Conservation (phyloP, 1,140 invertebrate species). For the Orussus abietinus region DNA sequence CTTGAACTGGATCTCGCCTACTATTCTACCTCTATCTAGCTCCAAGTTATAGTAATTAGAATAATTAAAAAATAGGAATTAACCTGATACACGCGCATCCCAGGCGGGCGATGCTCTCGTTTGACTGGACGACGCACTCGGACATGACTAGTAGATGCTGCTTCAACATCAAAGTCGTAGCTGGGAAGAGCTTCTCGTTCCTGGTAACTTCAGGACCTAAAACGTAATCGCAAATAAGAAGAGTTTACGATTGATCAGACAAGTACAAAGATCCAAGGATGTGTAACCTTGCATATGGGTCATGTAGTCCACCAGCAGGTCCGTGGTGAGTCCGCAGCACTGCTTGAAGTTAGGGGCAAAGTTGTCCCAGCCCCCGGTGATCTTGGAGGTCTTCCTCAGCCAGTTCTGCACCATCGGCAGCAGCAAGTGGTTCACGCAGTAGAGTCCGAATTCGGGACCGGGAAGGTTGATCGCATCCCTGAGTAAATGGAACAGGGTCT, state of each 20-base stretch:
- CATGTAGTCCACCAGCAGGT: conserved; percentile 84
- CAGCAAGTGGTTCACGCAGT: conserved; percentile 85
- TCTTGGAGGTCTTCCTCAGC: conserved; percentile 68
- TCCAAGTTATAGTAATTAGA: too few relatives aligned
- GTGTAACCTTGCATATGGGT: conserved; percentile 55
- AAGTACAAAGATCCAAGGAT: conserved; percentile 1
- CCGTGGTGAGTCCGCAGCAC: conserved; percentile 85
- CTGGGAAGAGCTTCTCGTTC: conserved; percentile 43
- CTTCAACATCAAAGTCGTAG: conserved; percentile 77
- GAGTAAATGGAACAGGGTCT: conserved; percentile 81
- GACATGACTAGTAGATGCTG: conserved; percentile 83
- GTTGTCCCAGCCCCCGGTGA: conserved; percentile 68
- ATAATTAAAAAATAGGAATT: too few relatives aligned
- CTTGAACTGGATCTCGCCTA: too few relatives aligned
- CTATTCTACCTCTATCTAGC: too few relatives aligned
- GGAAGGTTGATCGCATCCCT: conserved; percentile 71
- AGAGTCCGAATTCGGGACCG: conserved; percentile 80
- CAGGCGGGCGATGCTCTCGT: conserved; percentile 80
- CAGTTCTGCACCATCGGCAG: conserved; percentile 87
- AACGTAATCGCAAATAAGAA: conserved; percentile 8
- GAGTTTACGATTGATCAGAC: conserved; percentile 1
- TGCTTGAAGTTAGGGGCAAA: conserved; percentile 87
- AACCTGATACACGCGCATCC: conserved; percentile 88
- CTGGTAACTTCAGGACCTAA: conserved; percentile 37
- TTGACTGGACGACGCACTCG: conserved; percentile 85